These are phyloP conservation scores for Drosophila rellima DNA, from an alignment of 2,888 invertebrate species.

Conservation along the genomic window DNA sequence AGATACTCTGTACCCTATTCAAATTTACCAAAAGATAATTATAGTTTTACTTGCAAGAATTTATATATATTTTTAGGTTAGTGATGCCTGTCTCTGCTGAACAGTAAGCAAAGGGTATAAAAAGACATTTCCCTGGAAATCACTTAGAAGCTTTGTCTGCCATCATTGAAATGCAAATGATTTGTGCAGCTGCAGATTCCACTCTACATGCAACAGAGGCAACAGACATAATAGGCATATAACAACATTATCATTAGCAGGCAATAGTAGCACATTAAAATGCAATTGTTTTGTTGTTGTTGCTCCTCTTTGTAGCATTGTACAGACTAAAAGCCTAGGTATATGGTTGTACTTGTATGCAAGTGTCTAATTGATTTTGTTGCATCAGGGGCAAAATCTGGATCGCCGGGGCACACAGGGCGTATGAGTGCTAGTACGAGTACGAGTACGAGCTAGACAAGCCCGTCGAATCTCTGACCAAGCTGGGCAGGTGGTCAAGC, in stretches of 20 bases:
- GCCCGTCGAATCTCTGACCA: neutral
- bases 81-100: neutral
- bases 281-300: constrained; percentile 52
- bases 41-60: no score
- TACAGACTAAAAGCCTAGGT: constrained; percentile 18
- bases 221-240: constrained; percentile 63
- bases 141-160: constrained; percentile 17
- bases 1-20: no score
- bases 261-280: constrained; percentile 60
- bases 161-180: constrained; percentile 68
- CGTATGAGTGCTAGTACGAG: constrained; percentile 38
- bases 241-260: constrained; percentile 75
- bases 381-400: constrained; percentile 41
- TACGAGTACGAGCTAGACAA: neutral
- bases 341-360: constrained; percentile 41
- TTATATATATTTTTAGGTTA: neutral
- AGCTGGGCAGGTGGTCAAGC: constrained; percentile 3
- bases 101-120: neutral
- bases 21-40: no score
- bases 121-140: constrained; percentile 3
- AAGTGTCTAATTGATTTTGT: constrained; percentile 73
- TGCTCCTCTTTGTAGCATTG: constrained; percentile 25
- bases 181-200: constrained; percentile 29
- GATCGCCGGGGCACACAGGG: constrained; percentile 27
- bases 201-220: constrained; percentile 2